Evolutionary conservation across 2,888 invertebrate genomes (phyloP).

Genomic region (Acronicta psi): DNA sequence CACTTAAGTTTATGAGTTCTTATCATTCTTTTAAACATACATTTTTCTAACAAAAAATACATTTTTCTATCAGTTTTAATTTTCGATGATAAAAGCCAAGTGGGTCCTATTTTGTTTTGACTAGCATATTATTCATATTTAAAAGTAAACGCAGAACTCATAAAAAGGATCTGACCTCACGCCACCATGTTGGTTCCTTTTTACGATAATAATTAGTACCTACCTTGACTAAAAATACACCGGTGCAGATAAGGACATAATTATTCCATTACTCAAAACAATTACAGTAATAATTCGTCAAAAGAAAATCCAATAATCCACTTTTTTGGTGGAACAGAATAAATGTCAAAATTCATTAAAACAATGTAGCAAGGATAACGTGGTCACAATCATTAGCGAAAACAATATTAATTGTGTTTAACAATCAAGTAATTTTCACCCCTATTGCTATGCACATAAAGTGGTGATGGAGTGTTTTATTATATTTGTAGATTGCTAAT

Average conservation of each 20-base stretch:
- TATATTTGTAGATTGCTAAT: constrained; percentile 54
- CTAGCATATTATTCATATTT: too few relatives aligned
- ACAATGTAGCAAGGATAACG: constrained; percentile 43
- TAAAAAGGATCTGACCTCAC: too few relatives aligned
- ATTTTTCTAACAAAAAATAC: too few relatives aligned
- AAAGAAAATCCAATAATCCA: constrained; percentile 15
- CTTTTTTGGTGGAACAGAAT: constrained; percentile 29
- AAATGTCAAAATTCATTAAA: constrained; percentile 54
- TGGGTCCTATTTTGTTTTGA: too few relatives aligned
- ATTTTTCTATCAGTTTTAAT: too few relatives aligned
- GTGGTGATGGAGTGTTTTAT: constrained; percentile 8
- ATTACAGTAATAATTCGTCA: constrained; percentile 18
- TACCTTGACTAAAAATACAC: too few relatives aligned
- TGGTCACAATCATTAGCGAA: constrained; percentile 48
- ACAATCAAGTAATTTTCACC: constrained; percentile 6
- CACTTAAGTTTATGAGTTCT: too few relatives aligned
- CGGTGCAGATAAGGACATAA: neutral
- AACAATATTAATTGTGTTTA: constrained; percentile 13
- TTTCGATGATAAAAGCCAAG: too few relatives aligned
- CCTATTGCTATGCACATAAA: neutral
- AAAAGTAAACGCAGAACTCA: too few relatives aligned
- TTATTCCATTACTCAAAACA: constrained; percentile 13
- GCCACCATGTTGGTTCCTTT: too few relatives aligned
- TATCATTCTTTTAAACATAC: too few relatives aligned
- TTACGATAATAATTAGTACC: too few relatives aligned